phyloP scores from a whole-genome alignment of 2,797 vertebrate genomes.

The Sitta carolinensis region DNA sequence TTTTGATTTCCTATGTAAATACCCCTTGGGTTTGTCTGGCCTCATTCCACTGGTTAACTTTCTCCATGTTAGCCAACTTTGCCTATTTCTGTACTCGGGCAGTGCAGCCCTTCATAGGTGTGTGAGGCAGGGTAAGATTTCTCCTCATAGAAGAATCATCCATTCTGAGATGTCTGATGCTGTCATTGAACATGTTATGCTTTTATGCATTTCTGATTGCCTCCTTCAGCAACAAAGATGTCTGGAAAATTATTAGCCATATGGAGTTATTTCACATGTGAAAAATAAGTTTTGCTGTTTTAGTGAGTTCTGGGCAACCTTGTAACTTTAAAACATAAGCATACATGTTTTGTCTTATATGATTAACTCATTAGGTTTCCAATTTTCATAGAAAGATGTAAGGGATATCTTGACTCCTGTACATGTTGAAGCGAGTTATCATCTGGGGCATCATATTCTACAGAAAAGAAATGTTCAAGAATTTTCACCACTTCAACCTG shows the following conservation, averaged over 20 bases:
- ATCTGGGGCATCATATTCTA: constrained; percentile 77
- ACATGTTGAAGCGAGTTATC: constrained; percentile 85
- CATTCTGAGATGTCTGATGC: neutral
- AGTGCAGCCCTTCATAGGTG: neutral
- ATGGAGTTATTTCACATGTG: neutral
- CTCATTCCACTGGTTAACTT: neutral
- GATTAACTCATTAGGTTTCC: constrained; percentile 63
- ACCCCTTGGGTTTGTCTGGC: neutral
- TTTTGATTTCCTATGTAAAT: neutral
- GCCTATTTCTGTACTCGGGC: neutral
- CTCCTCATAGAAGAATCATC: neutral
- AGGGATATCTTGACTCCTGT: constrained; percentile 91
- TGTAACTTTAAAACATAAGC: constrained; percentile 39
- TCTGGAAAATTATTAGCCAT: neutral
- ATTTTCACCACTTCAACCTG: constrained; percentile 84
- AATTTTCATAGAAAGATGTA: constrained; percentile 86
- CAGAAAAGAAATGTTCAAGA: constrained; percentile 57
- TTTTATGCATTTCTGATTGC: neutral
- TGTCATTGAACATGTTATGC: neutral
- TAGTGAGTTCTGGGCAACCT: neutral
- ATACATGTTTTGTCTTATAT: constrained; percentile 48
- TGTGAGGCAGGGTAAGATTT: neutral
- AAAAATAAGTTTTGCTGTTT: neutral
- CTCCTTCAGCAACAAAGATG: neutral
- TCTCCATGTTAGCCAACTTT: neutral